Base-by-base conservation (phyloP, 2,797 vertebrate genomes). In the Staurois parvus region DNA sequence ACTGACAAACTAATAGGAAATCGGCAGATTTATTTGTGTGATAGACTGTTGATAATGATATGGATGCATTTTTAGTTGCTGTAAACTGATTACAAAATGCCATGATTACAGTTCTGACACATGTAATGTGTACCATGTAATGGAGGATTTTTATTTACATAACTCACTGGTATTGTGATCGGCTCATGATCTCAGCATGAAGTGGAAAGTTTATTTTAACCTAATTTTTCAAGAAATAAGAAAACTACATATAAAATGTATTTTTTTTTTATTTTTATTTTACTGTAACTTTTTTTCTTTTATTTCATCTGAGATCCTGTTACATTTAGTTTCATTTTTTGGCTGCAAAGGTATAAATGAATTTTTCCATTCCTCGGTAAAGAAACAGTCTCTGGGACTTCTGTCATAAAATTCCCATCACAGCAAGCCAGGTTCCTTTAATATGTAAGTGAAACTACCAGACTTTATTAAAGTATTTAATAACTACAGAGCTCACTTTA, bases 1-100 rank as follows among this genome's bases (percentile, higher is more conserved):
- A 28, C 72, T 66, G 76, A 69, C 66, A 37, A 37, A 68, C 52
- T 52, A 56, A 30, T 40, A 40, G 85, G 80, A 77, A 68, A 66
- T 79, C 32, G 42, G 19, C 19, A n/a, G 42, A 87, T 83, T 83
- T 79, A 84, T 84, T 73, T 2, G 40, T 12, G 40, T 78, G 85
- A 83, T 79, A 67, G 11, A n/a, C n/a, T 59, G 37, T n/a, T 68
- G 59, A 78, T 83, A 74, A 37, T 42, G 69, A 67, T 67, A 77
- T 26, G 1, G 52, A 28, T 28, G 34, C 32, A 37, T 4, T 52
- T 26, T 52, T 0, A 59, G 21, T 24, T 76, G 48, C 74, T 17
- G 24, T 26, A 28, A 68, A 30, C 77, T 32, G 26, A 48, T 2
- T 64, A 28, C 62, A 64, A 28, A 26, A 56, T 21, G n/a, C 10